Conservation (phyloP, 2,888 invertebrate species). For the Trilocha varians region DNA sequence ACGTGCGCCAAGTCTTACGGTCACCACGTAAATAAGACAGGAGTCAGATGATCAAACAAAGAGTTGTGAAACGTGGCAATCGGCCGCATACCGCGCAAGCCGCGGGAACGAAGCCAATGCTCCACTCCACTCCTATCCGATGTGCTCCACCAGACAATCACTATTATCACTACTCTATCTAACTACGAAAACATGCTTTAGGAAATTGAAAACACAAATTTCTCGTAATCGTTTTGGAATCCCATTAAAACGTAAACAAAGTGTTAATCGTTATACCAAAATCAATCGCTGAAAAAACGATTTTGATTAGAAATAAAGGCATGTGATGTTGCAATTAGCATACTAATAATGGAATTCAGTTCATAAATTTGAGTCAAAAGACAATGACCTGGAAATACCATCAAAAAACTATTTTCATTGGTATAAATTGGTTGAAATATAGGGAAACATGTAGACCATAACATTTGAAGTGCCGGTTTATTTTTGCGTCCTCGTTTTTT, state of each 20-base stretch:
- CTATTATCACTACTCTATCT: background rate
- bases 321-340: too few species aligned
- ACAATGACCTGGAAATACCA: background rate
- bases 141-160: constrained; percentile 26
- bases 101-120: constrained; percentile 62
- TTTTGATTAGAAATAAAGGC: too few species aligned
- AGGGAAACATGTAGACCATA: too few species aligned
- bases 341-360: background rate
- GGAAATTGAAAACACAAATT: too few species aligned
- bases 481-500: background rate
- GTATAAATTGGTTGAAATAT: background rate
- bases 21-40: constrained; percentile 46
- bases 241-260: too few species aligned
- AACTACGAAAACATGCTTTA: background rate
- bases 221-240: too few species aligned
- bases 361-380: background rate
- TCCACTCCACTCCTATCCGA: constrained; percentile 37
- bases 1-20: constrained; percentile 45
- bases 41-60: constrained; percentile 56
- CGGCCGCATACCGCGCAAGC: constrained; percentile 47
- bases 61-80: constrained; percentile 57
- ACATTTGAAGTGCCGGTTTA: background rate
- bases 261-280: too few species aligned
- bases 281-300: too few species aligned
- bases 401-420: background rate